Evolutionary conservation across 2,888 invertebrate species (phyloP), one percentile per base, ranked within the genome.

Genomic region (Zygaena filipendulae): DNA sequence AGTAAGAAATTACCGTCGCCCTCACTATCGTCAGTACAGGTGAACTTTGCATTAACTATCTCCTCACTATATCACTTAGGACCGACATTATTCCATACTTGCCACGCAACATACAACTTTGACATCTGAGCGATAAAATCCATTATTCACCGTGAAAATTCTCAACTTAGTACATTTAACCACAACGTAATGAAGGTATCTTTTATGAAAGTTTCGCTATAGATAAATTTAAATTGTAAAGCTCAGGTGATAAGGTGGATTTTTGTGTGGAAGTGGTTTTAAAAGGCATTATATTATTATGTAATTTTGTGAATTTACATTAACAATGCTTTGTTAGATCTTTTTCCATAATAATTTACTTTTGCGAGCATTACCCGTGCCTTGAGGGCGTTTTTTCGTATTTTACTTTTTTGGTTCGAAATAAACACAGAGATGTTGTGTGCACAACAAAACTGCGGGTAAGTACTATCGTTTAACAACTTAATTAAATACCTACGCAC

Each of bases 1-100:
- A 6, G 7, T 6, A 16, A 16, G 7, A 16, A 7, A 16, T 16
- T 16, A 16, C 7, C 7, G 4, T 16, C 7, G n/a, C 7, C 16
- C 7, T 6, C 16, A 16, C 16, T 16, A 16, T 16, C 16, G 16
- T 16, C 7, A 7, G 16, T 6, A 16, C 16, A 16, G 16, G 16
- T 16, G 16, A 59, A 62, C 55, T 60, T 52, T 47, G 48, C 49
- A 46, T 52, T 56, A 59, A 62, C 61, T 60, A 61, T 62, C 59
- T 60, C 57, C 53, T 54, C 49, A 48, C 51, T 48, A 51, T 54
- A 59, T 56, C 58, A 48, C 54, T 59, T 56, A 54, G 16, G 5
- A 6, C 16, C 4, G 16, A 16, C 16, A 16, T 16, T 16, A 16
- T 16, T 16, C 16, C 7, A 6, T 6, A 16, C 16, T 6, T 16